Evolutionary conservation across 1,140 invertebrate genomes (phyloP).

Genomic region (Latrodectus geometricus): DNA sequence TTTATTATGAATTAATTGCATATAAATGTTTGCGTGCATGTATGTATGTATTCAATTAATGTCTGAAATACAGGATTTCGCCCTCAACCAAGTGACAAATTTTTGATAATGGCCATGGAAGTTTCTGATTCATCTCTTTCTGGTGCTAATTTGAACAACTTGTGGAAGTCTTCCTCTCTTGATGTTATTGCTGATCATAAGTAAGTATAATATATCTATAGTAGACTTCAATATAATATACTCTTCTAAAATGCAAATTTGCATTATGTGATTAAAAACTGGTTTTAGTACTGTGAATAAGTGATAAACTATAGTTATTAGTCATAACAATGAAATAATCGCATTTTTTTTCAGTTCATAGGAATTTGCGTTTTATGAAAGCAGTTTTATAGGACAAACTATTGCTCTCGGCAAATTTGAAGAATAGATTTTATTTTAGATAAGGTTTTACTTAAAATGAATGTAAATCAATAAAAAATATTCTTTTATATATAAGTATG

Average conservation of each 20-base stretch:
- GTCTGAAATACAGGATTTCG: slow-evolving; percentile 1
- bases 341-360: neutral
- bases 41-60: too few species aligned
- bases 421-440: too few species aligned
- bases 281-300: neutral
- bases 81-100: slow-evolving; percentile 44
- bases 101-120: slow-evolving; percentile 58
- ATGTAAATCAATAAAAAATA: too few species aligned
- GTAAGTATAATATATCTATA: slow-evolving; percentile 4
- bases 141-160: slow-evolving; percentile 13
- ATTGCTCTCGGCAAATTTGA: too few species aligned
- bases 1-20: too few species aligned
- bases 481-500: too few species aligned
- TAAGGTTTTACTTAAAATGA: too few species aligned
- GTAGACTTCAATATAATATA: neutral
- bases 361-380: neutral
- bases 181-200: slow-evolving; percentile 46
- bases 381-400: neutral
- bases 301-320: neutral
- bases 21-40: too few species aligned
- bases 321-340: neutral
- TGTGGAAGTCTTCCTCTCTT: slow-evolving; percentile 31
- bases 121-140: slow-evolving; percentile 31
- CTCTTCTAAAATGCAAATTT: neutral
- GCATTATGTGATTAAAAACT: neutral